phyloP scores from a whole-genome alignment of 2,113 vertebrate genomes.

The Canis aureus region DNA sequence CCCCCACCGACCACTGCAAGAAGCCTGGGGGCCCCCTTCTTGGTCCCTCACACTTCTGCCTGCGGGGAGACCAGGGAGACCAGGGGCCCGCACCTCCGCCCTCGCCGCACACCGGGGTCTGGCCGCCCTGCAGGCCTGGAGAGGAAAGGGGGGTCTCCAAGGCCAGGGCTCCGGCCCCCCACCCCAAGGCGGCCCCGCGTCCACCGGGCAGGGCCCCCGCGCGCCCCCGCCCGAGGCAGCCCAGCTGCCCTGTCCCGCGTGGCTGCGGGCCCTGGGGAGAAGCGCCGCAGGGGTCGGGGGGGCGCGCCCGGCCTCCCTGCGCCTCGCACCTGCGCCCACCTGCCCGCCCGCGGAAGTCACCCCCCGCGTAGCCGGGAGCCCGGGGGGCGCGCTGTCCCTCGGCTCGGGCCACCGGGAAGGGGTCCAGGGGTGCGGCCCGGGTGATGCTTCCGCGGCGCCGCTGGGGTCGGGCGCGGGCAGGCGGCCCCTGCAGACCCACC shows the following conservation, averaged over 20 bases:
- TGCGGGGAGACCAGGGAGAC: too few relatives aligned
- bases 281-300: fast-evolving
- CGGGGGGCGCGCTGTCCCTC: too few relatives aligned
- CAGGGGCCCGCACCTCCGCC: background rate
- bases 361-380: too few relatives aligned
- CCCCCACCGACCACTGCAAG: background rate
- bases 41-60: fast-evolving
- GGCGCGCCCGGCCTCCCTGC: background rate
- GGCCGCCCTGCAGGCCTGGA: background rate
- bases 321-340: background rate
- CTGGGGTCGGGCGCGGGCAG: fast-evolving
- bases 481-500: background rate
- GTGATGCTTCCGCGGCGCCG: fast-evolving
- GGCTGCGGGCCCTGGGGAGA: background rate
- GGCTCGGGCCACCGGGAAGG: fast-evolving
- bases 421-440: fast-evolving
- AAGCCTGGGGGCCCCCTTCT: fast-evolving
- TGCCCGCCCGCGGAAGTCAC: too few relatives aligned
- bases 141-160: background rate
- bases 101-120: background rate
- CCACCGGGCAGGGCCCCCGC: background rate
- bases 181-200: background rate
- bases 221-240: too few relatives aligned
- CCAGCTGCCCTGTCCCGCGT: fast-evolving
- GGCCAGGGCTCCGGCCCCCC: background rate